A percentile compares a stretch with the other conserved stretches of the same genome.
These are phyloP conservation scores for Dolichallabes microphthalmus DNA, from an alignment of 2,113 vertebrate species.

Conservation along the genomic window DNA sequence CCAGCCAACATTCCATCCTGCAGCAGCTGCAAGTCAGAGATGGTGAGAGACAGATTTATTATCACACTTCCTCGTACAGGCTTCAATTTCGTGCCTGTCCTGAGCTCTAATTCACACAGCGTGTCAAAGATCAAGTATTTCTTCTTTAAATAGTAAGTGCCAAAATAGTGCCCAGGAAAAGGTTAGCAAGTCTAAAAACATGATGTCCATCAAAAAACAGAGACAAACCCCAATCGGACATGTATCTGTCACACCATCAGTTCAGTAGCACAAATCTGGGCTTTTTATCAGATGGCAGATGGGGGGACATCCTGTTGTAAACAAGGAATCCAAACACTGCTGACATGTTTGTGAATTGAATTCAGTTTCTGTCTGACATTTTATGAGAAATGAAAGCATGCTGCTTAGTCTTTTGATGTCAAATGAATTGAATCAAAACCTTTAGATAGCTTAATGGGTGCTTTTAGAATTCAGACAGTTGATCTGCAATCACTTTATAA, in stretches of 20 bases:
- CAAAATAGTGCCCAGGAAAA: neutral
- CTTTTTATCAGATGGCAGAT: neutral
- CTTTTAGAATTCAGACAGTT: neutral
- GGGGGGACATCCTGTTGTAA: neutral
- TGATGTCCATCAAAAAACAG: neutral
- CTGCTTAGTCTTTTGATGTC: neutral
- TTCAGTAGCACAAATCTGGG: slow-evolving; percentile 10
- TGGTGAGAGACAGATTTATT: slow-evolving; percentile 35
- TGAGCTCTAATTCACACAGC: slow-evolving; percentile 18
- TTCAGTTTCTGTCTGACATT: neutral
- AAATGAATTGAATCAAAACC: neutral
- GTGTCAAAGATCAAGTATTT: neutral
- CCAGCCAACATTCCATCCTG: neutral
- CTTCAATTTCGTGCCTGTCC: slow-evolving; percentile 25
- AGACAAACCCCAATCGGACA: neutral
- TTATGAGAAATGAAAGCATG: neutral
- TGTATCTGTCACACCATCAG: neutral
- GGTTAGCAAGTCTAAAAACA: neutral
- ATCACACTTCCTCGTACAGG: neutral
- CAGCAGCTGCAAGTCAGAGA: slow-evolving; percentile 19
- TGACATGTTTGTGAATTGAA: neutral
- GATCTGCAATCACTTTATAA: neutral
- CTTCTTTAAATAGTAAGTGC: slow-evolving; percentile 7
- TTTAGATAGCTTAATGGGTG: neutral
- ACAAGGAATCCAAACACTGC: slow-evolving; percentile 2